Percentiles rank a stretch among this genome's conserved stretches.
Conservation (phyloP, 2,888 invertebrate species). For the Augochlorella aurata region DNA sequence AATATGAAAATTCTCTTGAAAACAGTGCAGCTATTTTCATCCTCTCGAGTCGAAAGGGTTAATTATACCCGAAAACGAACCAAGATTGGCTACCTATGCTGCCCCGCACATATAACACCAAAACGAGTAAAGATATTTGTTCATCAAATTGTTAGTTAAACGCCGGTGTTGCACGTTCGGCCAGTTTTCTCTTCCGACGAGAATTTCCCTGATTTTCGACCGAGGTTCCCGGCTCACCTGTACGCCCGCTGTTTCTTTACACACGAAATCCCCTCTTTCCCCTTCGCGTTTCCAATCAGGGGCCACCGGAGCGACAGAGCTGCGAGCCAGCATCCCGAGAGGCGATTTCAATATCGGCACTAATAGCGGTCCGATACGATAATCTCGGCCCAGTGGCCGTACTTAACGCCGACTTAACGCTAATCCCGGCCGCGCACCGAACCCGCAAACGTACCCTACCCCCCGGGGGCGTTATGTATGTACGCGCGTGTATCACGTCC, state of each 20-base stretch:
- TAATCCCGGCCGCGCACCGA: constrained; percentile 66
- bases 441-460: constrained; percentile 62
- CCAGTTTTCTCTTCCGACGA: too few relatives aligned
- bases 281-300: background rate
- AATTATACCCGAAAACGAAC: too few relatives aligned
- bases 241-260: constrained; percentile 13
- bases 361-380: constrained; percentile 69
- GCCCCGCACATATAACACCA: too few relatives aligned
- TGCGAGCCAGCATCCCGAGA: constrained; percentile 42
- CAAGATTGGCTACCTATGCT: too few relatives aligned
- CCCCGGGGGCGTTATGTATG: constrained; percentile 61
- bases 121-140: too few relatives aligned
- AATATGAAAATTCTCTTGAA: too few relatives aligned
- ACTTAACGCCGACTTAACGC: constrained; percentile 76
- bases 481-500: constrained; percentile 49
- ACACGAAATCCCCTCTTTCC: constrained; percentile 2
- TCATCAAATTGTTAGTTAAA: too few relatives aligned
- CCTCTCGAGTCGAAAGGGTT: too few relatives aligned
- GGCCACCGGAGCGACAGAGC: constrained; percentile 36
- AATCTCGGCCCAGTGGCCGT: constrained; percentile 71
- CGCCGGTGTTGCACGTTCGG: background rate
- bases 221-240: background rate
- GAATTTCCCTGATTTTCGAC: background rate
- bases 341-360: constrained; percentile 65
- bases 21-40: too few relatives aligned